Evolutionary conservation across 2,888 invertebrate species (phyloP).

Genomic region (Chaitophorus viminalis): DNA sequence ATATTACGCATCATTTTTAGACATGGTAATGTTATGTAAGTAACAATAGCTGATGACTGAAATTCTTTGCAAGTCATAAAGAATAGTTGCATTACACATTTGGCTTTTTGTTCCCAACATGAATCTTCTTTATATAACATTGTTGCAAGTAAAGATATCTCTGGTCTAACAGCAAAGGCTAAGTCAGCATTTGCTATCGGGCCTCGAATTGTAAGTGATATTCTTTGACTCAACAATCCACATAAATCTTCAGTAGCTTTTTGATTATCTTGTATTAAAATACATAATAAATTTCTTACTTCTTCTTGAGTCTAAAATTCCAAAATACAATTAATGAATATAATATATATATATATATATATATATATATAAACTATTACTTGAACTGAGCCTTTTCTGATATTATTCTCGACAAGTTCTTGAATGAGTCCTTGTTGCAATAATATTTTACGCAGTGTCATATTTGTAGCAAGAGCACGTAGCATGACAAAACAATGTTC

Average conservation of each 20-base stretch:
- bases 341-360: background rate
- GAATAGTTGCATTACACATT: conserved; percentile 89
- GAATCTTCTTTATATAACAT: conserved; percentile 91
- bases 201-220: conserved; percentile 82
- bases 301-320: conserved; percentile 80
- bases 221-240: conserved; percentile 81
- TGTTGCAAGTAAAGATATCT: conserved; percentile 87
- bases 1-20: conserved; percentile 88
- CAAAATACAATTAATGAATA: background rate
- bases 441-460: conserved; percentile 78
- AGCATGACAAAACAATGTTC: conserved; percentile 93
- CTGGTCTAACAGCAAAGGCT: conserved; percentile 83
- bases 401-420: conserved; percentile 89
- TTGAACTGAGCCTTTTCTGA: conserved; percentile 85
- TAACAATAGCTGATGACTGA: conserved; percentile 86
- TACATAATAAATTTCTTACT: conserved; percentile 86
- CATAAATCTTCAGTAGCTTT: conserved; percentile 86
- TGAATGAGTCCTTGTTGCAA: conserved; percentile 88
- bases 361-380: conserved; percentile 66
- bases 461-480: conserved; percentile 86
- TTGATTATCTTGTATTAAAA: conserved; percentile 87
- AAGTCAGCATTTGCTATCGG: conserved; percentile 80
- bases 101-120: conserved; percentile 93
- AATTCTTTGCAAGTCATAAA: conserved; percentile 80
- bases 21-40: conserved; percentile 91